Percentiles rank a stretch among this genome's conserved stretches.
phyloP scores from a whole-genome alignment of 2,797 vertebrate species.

The Ficedula albicollis region DNA sequence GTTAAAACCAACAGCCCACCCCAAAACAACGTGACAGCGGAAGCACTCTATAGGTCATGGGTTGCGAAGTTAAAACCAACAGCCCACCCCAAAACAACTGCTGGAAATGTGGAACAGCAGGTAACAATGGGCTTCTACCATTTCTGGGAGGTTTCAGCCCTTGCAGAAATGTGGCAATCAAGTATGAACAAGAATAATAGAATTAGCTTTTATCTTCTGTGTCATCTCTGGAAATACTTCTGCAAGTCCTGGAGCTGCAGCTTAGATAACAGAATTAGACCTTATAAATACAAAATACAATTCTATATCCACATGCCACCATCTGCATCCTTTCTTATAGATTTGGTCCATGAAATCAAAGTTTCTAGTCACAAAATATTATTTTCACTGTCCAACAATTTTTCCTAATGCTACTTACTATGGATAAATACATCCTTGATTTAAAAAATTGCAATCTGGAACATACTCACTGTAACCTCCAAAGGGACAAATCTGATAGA shows the following conservation, averaged over 20 bases:
- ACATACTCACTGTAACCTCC: background rate
- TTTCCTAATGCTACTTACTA: background rate
- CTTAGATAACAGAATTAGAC: background rate
- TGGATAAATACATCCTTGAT: background rate
- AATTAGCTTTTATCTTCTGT: background rate
- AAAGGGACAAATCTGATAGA: background rate
- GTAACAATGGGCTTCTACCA: background rate
- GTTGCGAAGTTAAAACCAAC: background rate
- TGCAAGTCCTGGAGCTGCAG: background rate
- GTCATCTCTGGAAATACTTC: background rate
- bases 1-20: background rate
- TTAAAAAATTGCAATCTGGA: background rate
- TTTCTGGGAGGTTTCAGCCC: background rate
- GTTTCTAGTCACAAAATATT: background rate
- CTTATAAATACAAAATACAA: background rate
- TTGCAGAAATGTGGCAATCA: accelerated
- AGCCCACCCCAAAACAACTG: accelerated
- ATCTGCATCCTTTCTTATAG: background rate
- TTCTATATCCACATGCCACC: background rate
- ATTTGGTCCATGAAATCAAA: background rate
- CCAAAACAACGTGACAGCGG: background rate
- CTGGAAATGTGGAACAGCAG: background rate
- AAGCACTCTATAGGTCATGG: background rate
- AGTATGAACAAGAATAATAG: background rate
- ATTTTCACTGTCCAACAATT: background rate